Evolutionary conservation across 2,888 invertebrate genomes (phyloP), one percentile per base, ranked within the genome.

Genomic region (Himalopsyche tibetana): DNA sequence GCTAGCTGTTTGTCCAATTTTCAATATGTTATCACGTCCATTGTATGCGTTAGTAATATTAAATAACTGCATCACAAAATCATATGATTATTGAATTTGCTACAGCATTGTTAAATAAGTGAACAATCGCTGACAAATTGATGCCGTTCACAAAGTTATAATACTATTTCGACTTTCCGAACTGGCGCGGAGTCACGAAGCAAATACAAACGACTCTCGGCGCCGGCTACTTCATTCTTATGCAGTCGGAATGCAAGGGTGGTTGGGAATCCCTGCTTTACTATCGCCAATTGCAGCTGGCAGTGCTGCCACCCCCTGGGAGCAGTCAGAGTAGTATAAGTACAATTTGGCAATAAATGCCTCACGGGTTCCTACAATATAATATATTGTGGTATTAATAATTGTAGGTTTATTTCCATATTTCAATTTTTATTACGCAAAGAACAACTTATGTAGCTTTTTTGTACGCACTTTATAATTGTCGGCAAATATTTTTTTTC

Each of bases 51-150:
- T 11, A 63, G 28, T 63, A 63, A 63, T 63, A 63, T 8, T 63
- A 19, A 63, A 63, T 19, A 63, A 28, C 28, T 51, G 15, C 19
- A 28, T 28, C 63, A 28, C 28, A 19, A 63, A 63, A 6, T 28
- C 19, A 63, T 19, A 3, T 11, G 19, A 63, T 63, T 63, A 19
- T 63, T 63, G 63, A 63, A 63, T 63, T 63, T 19, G 3, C 19
- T 19, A 19, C n/a, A 17, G 56, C 19, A 28, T 19, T 63, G 19
- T 63, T 19, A 19, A 28, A 28, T 28, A 19, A 8, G 19, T 28
- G 63, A 63, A 63, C 63, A 63, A 63, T 63, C 19, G 28, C 19
- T 28, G 63, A 63, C 28, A 63, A 63, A 63, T 63, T 63, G 63
- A 19, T 11, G 63, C 11, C 19, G 6, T 63, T 63, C 63, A 63